Evolutionary conservation across 1,140 invertebrate genomes (phyloP), one percentile per base, ranked within the genome.

Genomic region (Diuraphis noxia): DNA sequence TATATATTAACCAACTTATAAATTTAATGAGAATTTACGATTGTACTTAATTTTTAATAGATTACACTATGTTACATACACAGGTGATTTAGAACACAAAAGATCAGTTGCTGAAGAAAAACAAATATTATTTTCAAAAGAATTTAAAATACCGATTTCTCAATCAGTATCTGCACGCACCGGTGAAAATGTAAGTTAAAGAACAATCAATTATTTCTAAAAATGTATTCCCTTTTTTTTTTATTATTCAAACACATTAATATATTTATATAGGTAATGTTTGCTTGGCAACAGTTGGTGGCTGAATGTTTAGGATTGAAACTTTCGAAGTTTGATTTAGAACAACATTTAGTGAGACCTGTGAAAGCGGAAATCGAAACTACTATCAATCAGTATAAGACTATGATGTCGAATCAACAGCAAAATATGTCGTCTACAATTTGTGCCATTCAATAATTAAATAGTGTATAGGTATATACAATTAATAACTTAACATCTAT

Each of bases 161-260:
- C 96, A 96, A 93, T 96, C 96, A 93, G 96, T 98, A 82, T 98
- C 97, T 19, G 97, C 97, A 23, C 96, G 97, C 94, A 98, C 97
- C 46, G 97, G 97, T 23, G 98, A 98, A 95, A 96, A 96, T 94
- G 97, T 98, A 94, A 95, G 94, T 94, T 43, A 49, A 49, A 72
- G 4, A 72, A 72, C 13, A 63, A n/a, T 5, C 30, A 72, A 17
- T 72, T 43, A 25, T 88, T 52, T 49, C 46, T 25, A 82, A 81
- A 41, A 82, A 41, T 34, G 3, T 30, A 81, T 40, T 25, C 30
- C 38, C 23, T 81, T 2, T 9, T 46, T 72, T 2, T 0, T 17
- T 72, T 23, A 79, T 82, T 87, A 88, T 88, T 30, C 19, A 63
- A 38, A 63, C 86, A 77, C 77, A 89, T 77, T 10, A 82, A n/a